Base-by-base conservation (phyloP, 2,113 vertebrate genomes). In the Actenoides lindsayi region DNA sequence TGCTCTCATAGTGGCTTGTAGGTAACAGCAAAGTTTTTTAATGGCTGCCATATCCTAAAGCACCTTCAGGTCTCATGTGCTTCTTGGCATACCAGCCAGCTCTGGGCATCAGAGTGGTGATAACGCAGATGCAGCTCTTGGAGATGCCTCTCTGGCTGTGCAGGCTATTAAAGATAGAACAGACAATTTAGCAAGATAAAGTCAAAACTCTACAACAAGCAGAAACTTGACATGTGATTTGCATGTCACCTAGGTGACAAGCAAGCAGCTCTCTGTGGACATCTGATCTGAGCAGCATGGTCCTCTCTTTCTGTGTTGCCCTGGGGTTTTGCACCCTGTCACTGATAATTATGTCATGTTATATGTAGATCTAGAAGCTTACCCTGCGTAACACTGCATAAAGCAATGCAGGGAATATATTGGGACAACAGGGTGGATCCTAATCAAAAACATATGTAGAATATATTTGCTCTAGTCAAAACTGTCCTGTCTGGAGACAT, bases 381-480 rank as follows among this genome's bases (percentile, higher is more conserved):
- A 96, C 90, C 88, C 44, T 48, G 41, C 78, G 80, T 70, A 95
- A 87, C 57, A 84, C n/a, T 0, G 83, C 77, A 84, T 53, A 68
- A 94, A 92, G 69, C 57, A 65, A 79, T 53, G 68, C 27, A 60
- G 56, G 42, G 71, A 92, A 68, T 88, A 73, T 48, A n/a, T 0
- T 51, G 65, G 80, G 86, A 92, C 62, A 89, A 48, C 2, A 4
- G n/a, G 85, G n/a, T 78, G 64, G 64, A 93, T 93, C 59, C 65
- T 89, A 95, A 96, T 82, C 30, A 57, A 56, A 94, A 95, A 33
- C 96, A 87, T 9, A 35, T 89, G 83, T 62, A 50, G 53, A 79
- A 56, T 85, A 70, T 35, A 70, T 80, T 82, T 94, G 39, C 20
- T 78, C 20, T 62, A 87, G 83, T 94, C 83, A 89, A 94, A 95